Conservation (phyloP, 1,140 invertebrate species). For the Belonocnema kinseyi region DNA sequence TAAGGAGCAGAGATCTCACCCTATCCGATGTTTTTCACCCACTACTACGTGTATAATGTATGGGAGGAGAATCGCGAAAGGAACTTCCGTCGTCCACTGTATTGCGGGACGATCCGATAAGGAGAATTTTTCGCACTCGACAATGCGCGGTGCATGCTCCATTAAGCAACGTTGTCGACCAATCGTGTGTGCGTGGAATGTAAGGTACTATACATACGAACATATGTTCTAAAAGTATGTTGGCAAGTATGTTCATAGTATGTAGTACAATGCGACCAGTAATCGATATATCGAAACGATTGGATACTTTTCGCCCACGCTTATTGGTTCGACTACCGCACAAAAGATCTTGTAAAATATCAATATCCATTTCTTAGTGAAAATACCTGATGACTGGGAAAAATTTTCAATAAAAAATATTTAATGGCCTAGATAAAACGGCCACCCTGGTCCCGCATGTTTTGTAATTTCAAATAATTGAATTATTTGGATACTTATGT, state of each 20-base stretch:
- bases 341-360: no score
- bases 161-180: slow-evolving; percentile 43
- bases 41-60: slow-evolving; percentile 6
- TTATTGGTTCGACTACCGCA: no score
- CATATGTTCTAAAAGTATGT: slow-evolving; percentile 33
- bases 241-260: background rate
- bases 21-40: no score
- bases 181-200: no score
- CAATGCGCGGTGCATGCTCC: slow-evolving; percentile 40
- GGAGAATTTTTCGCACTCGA: slow-evolving; percentile 36
- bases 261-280: slow-evolving; percentile 35
- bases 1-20: no score
- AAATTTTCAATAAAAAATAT: no score
- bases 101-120: slow-evolving; percentile 44
- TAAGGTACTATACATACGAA: slow-evolving; percentile 16
- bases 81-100: background rate
- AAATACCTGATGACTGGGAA: no score
- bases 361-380: no score
- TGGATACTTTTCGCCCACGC: slow-evolving; percentile 48
- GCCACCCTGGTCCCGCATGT: no score
- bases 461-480: no score
- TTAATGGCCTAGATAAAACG: no score
- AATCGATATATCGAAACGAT: slow-evolving; percentile 46
- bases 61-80: background rate
- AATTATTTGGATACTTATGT: no score